A percentile compares a stretch with the other conserved stretches of the same genome.
These are phyloP conservation scores for Oryzias celebensis DNA, from an alignment of 2,113 vertebrate genomes.

Conservation along the genomic window DNA sequence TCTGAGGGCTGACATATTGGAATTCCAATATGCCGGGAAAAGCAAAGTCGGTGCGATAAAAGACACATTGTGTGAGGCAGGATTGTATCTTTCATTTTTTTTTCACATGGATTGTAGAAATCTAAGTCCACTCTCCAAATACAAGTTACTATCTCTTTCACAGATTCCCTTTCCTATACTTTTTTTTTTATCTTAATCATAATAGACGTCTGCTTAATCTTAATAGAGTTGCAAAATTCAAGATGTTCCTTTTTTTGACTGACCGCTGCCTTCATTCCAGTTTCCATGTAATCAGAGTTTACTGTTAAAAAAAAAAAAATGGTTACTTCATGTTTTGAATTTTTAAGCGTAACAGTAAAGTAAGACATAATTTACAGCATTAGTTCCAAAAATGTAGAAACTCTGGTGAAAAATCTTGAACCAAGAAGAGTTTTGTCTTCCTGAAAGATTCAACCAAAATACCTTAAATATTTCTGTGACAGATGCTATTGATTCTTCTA, in stretches of 20 bases:
- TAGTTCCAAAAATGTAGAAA: slow-evolving; percentile 4
- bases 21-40: slow-evolving; percentile 7
- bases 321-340: slow-evolving; percentile 8
- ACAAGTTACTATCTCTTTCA: background rate
- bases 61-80: slow-evolving; percentile 8
- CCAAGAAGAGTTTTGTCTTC: background rate
- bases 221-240: background rate
- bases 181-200: background rate
- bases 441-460: background rate
- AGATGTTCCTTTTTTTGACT: slow-evolving; percentile 7
- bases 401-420: slow-evolving; percentile 1
- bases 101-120: background rate
- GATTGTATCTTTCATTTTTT: background rate
- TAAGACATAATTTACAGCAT: slow-evolving; percentile 16
- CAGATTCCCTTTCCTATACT: background rate
- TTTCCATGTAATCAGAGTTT: slow-evolving; percentile 13
- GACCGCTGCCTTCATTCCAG: background rate
- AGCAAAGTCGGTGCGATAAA: slow-evolving; percentile 8
- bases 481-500: slow-evolving; percentile 4
- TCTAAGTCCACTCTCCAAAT: background rate
- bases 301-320: background rate
- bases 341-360: slow-evolving; percentile 1
- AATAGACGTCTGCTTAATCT: background rate
- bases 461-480: slow-evolving; percentile 2
- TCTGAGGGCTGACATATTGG: background rate